Base-by-base conservation (phyloP, 64 coral and sea anemone species). In the Montipora foliosa region DNA sequence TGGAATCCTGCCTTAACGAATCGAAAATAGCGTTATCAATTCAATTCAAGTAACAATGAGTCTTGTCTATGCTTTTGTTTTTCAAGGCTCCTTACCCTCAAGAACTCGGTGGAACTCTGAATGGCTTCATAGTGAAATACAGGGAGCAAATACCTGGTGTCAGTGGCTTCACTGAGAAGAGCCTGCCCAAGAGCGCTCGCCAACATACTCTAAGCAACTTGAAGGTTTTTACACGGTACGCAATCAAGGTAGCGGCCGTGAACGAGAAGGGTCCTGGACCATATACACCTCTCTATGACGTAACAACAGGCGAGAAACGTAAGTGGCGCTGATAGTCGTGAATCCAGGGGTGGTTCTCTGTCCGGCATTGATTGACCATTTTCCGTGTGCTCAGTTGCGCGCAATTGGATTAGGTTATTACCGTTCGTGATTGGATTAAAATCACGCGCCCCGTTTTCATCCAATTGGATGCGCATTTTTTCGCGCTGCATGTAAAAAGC, bases 181-280 rank as follows among this genome's bases (percentile, higher is more conserved):
- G 14, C 51, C 57, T 97, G 16, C 12, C 77, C 3, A 12, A 93
- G 44, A 67, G 72, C 70, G 60, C 57, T 4, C 92, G 93, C 52
- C 87, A 91, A 29, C 81, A 92, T 82, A 84, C 89, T 52, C 62
- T 97, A 6, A 68, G 90, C 9, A 85, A 86, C 25, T 79, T 97
- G 8, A 79, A 92, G 16, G 93, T 97, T 14, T 97, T 97, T 67
- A 92, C 96, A 3, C 80, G 78, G 1, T 97, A 97, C 79, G 89
- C 91, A 45, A 75, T 97, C 2, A 94, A 44, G 58, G 91, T 97
- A 44, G 83, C 96, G 48, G 96, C 90, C 12, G 79, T 84, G 45
- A 97, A 95, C 59, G 89, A 97, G 47, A 97, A 97, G n/a, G 96
- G 96, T 0, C 66, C 75, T 89, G 96, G 96, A 6, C 87, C 87